phyloP scores from a whole-genome alignment of 1,140 invertebrate species.

The Whitmania pigra region DNA sequence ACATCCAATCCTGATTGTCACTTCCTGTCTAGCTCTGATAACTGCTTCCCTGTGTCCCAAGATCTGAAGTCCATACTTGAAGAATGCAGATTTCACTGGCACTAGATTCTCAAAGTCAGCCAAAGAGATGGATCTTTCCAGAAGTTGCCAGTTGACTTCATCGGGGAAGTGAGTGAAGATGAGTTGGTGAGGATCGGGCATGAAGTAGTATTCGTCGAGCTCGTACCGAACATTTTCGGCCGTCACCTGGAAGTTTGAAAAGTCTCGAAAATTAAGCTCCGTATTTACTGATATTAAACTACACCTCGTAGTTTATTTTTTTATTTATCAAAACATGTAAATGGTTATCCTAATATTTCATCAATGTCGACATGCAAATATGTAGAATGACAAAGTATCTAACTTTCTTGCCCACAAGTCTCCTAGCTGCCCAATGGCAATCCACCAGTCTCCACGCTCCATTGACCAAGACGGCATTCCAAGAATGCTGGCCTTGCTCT shows the following conservation, averaged over 20 bases:
- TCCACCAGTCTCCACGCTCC: conserved; percentile 41
- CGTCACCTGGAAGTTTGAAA: conserved; percentile 14
- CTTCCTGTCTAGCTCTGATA: conserved; percentile 20
- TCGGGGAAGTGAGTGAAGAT: conserved; percentile 43
- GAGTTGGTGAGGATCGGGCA: conserved; percentile 40
- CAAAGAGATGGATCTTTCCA: conserved; percentile 34
- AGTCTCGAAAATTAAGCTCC: too few species aligned
- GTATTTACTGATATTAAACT: too few species aligned
- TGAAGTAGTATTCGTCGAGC: conserved; percentile 42
- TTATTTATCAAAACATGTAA: too few species aligned
- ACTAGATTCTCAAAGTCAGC: conserved; percentile 43
- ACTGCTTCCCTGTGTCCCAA: conserved; percentile 39
- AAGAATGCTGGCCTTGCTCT: conserved; percentile 39
- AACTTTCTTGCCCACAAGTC: conserved; percentile 41
- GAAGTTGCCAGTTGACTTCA: conserved; percentile 40
- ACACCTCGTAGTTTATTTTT: too few species aligned
- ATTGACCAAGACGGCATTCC: conserved; percentile 43
- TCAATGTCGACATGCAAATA: neutral
- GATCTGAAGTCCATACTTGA: conserved; percentile 42
- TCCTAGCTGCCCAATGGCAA: conserved; percentile 41
- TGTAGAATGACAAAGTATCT: neutral
- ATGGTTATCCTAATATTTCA: too few species aligned
- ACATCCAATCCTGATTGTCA: conserved; percentile 24
- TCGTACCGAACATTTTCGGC: conserved; percentile 35
- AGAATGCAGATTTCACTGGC: conserved; percentile 43